phyloP scores from a whole-genome alignment of 2,888 invertebrate species.

The Halictus quadricinctus region DNA sequence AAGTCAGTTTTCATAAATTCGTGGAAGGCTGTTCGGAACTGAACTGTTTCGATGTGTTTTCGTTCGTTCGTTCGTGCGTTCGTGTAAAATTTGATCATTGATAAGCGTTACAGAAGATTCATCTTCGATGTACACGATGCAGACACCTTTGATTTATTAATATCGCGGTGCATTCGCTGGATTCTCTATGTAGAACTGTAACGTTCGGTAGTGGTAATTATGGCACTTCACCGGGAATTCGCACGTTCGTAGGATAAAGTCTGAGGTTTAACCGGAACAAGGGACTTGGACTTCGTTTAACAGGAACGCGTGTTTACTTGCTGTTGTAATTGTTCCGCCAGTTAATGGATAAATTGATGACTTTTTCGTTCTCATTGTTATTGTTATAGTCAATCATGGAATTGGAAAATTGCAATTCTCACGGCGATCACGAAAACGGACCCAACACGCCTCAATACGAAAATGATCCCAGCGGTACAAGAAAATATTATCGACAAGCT shows the following conservation, averaged over 20 bases:
- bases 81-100: not conserved
- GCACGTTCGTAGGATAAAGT: not conserved
- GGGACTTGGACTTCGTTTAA: not conserved
- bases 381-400: slow-evolving; percentile 74
- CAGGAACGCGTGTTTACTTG: not conserved
- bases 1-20: not conserved
- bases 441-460: slow-evolving; percentile 70
- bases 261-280: not conserved
- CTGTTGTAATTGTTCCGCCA: not conserved
- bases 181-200: not conserved
- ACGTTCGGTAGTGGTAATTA: not conserved
- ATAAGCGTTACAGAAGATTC: slow-evolving; percentile 13
- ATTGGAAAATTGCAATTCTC: slow-evolving; percentile 74
- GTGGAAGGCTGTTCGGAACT: not conserved
- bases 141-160: not conserved
- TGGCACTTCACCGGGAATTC: not conserved
- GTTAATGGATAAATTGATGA: slow-evolving; percentile 4
- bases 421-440: slow-evolving; percentile 59
- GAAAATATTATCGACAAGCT: slow-evolving; percentile 84
- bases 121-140: not conserved
- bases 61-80: not conserved
- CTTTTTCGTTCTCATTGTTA: slow-evolving; percentile 5
- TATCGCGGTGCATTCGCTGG: not conserved
- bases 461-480: slow-evolving; percentile 79
- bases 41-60: not conserved